Evolutionary conservation across 2,113 vertebrate genomes (phyloP).

Genomic region (Grammomys surdaster): DNA sequence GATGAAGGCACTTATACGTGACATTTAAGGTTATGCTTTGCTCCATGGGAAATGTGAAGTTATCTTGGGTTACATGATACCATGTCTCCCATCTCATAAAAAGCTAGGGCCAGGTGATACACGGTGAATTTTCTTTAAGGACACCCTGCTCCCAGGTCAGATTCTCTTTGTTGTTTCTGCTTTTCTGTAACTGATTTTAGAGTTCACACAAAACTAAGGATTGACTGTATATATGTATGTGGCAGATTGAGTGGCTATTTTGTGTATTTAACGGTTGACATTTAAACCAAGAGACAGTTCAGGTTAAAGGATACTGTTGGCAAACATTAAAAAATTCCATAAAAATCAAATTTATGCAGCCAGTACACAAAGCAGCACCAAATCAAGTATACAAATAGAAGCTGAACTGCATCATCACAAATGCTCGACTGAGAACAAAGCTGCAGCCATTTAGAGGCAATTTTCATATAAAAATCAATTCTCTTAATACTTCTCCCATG

Average conservation of each 20-base stretch:
- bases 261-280: slow-evolving; percentile 78
- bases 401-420: slow-evolving; percentile 12
- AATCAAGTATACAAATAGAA: slow-evolving; percentile 68
- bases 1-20: neutral
- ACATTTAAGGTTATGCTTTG: neutral
- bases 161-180: slow-evolving; percentile 26
- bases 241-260: slow-evolving; percentile 74
- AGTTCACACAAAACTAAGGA: slow-evolving; percentile 65
- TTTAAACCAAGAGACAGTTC: slow-evolving; percentile 79
- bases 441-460: slow-evolving; percentile 68
- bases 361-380: slow-evolving; percentile 19
- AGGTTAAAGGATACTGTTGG: slow-evolving; percentile 79
- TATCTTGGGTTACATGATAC: neutral
- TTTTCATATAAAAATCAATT: slow-evolving; percentile 80
- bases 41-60: neutral
- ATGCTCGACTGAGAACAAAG: slow-evolving; percentile 73
- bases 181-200: slow-evolving; percentile 9
- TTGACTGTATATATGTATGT: neutral
- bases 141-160: neutral
- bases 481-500: slow-evolving; percentile 68
- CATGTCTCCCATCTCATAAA: neutral
- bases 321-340: slow-evolving; percentile 78
- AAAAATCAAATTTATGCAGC: slow-evolving; percentile 80
- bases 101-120: neutral
- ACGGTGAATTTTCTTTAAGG: neutral